phyloP scores from a whole-genome alignment of 2,113 vertebrate genomes.

The Ictalurus punctatus region DNA sequence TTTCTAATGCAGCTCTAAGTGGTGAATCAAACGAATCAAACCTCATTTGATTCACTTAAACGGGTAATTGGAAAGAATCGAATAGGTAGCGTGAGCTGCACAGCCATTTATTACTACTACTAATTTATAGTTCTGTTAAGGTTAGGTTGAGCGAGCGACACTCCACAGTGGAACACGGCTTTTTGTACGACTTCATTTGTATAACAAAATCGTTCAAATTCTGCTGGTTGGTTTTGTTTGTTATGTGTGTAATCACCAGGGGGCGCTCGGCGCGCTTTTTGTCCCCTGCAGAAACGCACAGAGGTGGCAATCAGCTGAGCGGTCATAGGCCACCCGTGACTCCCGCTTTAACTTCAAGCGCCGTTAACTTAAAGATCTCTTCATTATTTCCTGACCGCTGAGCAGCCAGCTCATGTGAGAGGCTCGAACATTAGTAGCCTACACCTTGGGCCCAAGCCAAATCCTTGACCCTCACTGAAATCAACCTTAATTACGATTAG shows the following conservation, averaged over 20 bases:
- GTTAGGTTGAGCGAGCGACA: not conserved
- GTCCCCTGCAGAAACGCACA: constrained; percentile 70
- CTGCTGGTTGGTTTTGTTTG: constrained; percentile 12
- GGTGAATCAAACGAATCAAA: not conserved
- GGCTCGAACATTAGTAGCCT: not conserved
- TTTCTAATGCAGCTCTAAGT: not conserved
- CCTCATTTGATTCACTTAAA: not conserved
- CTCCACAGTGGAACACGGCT: not conserved
- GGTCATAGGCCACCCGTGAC: constrained; percentile 72
- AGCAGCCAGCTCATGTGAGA: not conserved
- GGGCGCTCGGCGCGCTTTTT: constrained; percentile 81
- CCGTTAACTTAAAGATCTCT: constrained; percentile 57
- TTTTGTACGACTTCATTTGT: not conserved
- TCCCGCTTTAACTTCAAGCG: constrained; percentile 56
- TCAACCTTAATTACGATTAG: not conserved
- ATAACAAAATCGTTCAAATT: not conserved
- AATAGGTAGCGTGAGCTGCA: not conserved
- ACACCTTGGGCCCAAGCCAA: not conserved
- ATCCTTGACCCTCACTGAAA: not conserved
- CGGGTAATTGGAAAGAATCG: not conserved
- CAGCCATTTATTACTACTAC: not conserved
- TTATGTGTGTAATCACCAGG: constrained; percentile 73
- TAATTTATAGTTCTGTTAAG: not conserved
- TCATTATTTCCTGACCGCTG: constrained; percentile 21
- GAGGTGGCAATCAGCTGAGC: constrained; percentile 65